Evolutionary conservation across 2,797 vertebrate species (phyloP).

Genomic region (Mus spretus): DNA sequence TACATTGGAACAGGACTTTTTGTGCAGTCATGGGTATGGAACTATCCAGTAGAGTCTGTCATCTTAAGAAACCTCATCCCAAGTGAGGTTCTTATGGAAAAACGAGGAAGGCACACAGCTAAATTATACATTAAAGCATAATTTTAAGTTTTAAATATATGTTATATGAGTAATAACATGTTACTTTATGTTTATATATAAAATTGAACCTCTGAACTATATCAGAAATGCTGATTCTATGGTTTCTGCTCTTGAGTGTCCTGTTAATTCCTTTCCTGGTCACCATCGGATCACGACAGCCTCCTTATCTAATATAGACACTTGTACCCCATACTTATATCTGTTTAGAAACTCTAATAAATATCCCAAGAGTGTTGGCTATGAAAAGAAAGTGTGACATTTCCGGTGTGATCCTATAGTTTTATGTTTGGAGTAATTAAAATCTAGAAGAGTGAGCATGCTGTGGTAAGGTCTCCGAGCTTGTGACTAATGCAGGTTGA

Average conservation of each 20-base stretch:
- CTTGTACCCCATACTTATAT: not conserved
- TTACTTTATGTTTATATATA: not conserved
- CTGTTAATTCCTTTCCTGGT: not conserved
- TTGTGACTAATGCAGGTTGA: not conserved
- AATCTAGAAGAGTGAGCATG: not conserved
- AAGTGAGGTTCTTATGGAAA: not conserved
- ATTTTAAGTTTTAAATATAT: slow-evolving; percentile 7
- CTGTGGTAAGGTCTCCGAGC: not conserved
- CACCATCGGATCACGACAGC: not conserved
- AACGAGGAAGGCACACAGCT: not conserved
- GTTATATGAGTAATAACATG: not conserved
- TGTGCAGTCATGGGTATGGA: not conserved
- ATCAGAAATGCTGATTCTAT: not conserved
- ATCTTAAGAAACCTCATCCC: not conserved
- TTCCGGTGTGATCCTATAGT: not conserved
- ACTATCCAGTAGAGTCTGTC: not conserved
- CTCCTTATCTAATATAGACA: not conserved
- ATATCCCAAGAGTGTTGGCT: not conserved
- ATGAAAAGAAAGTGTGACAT: not conserved
- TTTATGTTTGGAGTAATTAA: slow-evolving; percentile 43
- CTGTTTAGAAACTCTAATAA: slow-evolving; percentile 17
- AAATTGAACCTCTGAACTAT: not conserved
- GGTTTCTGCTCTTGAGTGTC: not conserved
- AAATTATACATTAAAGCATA: slow-evolving; percentile 1
- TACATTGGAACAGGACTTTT: not conserved